Evolutionary conservation across 2,113 vertebrate species (phyloP).

Genomic region (Coryphaenoides rupestris): DNA sequence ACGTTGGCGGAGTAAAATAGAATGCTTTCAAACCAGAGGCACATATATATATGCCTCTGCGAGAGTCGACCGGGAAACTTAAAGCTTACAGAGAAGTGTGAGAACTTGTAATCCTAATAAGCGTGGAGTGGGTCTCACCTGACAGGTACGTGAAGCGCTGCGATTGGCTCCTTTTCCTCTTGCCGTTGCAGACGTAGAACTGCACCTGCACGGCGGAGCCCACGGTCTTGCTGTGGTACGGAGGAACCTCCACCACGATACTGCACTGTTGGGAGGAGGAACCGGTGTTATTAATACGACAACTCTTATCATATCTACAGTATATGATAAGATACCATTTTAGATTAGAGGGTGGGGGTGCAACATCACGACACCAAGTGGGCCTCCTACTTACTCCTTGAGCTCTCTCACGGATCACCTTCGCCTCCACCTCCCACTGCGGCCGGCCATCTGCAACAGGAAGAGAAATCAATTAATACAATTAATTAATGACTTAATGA

Average conservation of each 20-base stretch:
- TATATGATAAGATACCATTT: too few species aligned
- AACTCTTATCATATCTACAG: too few species aligned
- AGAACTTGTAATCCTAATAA: conserved; percentile 28
- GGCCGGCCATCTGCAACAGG: conserved; percentile 85
- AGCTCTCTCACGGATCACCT: conserved; percentile 91
- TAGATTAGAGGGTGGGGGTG: too few species aligned
- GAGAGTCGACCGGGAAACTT: conserved; percentile 20
- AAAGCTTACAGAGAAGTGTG: conserved; percentile 13
- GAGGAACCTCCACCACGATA: conserved; percentile 91
- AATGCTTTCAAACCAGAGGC: conserved; percentile 39
- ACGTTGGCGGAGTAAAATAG: conserved; percentile 37
- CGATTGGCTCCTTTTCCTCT: conserved; percentile 97
- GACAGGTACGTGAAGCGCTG: conserved; percentile 96
- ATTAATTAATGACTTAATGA: neutral
- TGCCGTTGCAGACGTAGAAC: conserved; percentile 98
- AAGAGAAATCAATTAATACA: neutral
- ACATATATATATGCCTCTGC: neutral
- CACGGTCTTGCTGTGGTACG: conserved; percentile 93
- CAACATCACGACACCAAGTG: neutral
- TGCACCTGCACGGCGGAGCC: conserved; percentile 91
- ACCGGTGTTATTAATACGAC: neutral
- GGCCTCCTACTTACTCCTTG: conserved; percentile 89
- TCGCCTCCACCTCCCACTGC: conserved; percentile 97
- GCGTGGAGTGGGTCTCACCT: conserved; percentile 75
- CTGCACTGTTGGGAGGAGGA: conserved; percentile 74